Conservation (phyloP, 2,113 vertebrate genomes). For the Herpetotheres cachinnans region DNA sequence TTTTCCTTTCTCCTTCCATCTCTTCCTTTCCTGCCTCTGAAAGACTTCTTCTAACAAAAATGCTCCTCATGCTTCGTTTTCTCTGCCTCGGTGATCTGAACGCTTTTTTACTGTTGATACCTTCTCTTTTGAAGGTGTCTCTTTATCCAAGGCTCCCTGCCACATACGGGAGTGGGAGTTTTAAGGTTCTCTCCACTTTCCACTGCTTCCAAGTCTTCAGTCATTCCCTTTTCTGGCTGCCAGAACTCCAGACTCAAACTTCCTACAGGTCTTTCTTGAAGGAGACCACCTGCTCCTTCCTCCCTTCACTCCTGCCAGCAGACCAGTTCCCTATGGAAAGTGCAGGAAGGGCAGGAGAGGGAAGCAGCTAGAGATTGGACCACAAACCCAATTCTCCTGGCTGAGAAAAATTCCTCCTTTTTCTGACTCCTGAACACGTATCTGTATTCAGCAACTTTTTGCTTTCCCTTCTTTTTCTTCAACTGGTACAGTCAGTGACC, state of each 20-base stretch:
- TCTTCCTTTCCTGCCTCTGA: not conserved
- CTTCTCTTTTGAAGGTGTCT: not conserved
- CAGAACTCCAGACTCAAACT: not conserved
- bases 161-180: not conserved
- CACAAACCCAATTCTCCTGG: not conserved
- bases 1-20: not conserved
- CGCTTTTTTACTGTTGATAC: not conserved
- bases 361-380: not conserved
- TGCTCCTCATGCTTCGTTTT: not conserved
- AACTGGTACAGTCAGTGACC: not conserved
- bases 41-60: not conserved
- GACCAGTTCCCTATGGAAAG: not conserved
- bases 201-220: not conserved
- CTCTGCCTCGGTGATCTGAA: not conserved
- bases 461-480: not conserved
- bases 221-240: not conserved
- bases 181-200: not conserved
- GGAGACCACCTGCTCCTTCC: not conserved
- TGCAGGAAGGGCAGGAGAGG: not conserved
- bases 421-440: not conserved
- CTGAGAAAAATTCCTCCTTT: not conserved
- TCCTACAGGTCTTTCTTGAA: not conserved
- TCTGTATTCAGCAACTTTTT: not conserved
- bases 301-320: not conserved
- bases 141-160: not conserved